Evolutionary conservation across 2,888 invertebrate species (phyloP), one percentile per base, ranked within the genome.

Genomic region (Metacarcinus magister): DNA sequence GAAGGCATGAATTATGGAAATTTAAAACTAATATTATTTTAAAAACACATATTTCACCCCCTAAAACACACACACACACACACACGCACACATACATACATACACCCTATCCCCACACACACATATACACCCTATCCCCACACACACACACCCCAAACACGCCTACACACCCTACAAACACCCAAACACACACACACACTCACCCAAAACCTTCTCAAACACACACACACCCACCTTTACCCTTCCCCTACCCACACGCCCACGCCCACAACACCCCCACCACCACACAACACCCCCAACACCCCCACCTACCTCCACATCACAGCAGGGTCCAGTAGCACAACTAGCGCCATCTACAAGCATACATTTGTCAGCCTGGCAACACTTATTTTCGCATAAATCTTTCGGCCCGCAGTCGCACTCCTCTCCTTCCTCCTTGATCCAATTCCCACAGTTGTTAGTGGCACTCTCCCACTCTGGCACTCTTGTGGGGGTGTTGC

Each of bases 381-480:
- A 99, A 97, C 99, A 99, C 10, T 98, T 98, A 97, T 98, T 99
- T 97, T 98, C 98, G 98, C 99, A 99, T 97, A 98, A 98, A 97
- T 98, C 98, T 93, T 98, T 98, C 97, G 98, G 97, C 5, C 99
- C 98, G 98, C 99, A 99, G 97, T 99, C 99, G 98, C 99, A 99
- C 97, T 99, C 99, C 97, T 99, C 99, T 2, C 99, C 99, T 0
- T 98, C 98, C 97, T 99, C 99, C 0, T 99, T 98, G 97, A 99
- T 99, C 0, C 99, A 99, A 98, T 99, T 99, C 54, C 99, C 99
- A 98, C 99, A 99, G 43, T 39, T 48, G 43, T 87, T 54, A 0
- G 7, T 28, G 4, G 7, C n/a, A 8, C 0, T n/a, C 67, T 67
- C n/a, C n/a, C n/a, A 67, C 7, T 19, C n/a, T 4, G n/a, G 5